A percentile compares a stretch with the other conserved stretches of the same genome.
These are phyloP conservation scores for Helicolenus hilgendorfi DNA, from an alignment of 2,797 vertebrate genomes.

Conservation along the genomic window DNA sequence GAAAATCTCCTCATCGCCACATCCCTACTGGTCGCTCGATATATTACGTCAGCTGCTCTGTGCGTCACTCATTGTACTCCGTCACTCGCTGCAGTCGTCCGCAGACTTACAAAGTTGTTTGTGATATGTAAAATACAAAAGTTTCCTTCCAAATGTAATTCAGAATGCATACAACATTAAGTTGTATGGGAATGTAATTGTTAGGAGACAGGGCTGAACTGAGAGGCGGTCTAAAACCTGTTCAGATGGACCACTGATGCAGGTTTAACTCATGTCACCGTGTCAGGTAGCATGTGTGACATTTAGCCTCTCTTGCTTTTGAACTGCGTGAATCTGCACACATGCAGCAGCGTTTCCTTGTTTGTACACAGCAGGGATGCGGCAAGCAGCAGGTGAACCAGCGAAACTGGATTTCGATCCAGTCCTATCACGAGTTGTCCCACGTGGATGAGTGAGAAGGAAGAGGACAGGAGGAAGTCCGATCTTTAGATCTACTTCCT, in stretches of 20 bases:
- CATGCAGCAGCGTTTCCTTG: not conserved
- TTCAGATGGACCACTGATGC: not conserved
- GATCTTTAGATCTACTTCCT: conserved; percentile 26
- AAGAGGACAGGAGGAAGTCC: conserved; percentile 7
- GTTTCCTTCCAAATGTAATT: no score
- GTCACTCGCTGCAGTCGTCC: not conserved
- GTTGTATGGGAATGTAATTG: rapidly evolving
- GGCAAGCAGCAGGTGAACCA: no score
- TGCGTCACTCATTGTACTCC: rapidly evolving
- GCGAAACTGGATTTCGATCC: no score
- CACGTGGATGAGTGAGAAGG: not conserved
- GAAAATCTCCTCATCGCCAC: no score
- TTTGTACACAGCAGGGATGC: conserved; percentile 8
- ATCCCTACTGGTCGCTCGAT: rapidly evolving
- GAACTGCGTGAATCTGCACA: not conserved
- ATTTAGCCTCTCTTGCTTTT: conserved; percentile 7
- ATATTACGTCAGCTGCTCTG: no score
- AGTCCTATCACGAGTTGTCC: not conserved
- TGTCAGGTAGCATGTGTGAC: conserved; percentile 7
- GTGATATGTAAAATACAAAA: no score
- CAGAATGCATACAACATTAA: rapidly evolving
- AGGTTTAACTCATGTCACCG: not conserved
- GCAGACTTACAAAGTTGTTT: not conserved
- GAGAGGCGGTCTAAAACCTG: not conserved
- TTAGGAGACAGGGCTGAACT: no score